Base-by-base conservation (phyloP, 2,888 invertebrate genomes). In the Microctonus aethiopoides region DNA sequence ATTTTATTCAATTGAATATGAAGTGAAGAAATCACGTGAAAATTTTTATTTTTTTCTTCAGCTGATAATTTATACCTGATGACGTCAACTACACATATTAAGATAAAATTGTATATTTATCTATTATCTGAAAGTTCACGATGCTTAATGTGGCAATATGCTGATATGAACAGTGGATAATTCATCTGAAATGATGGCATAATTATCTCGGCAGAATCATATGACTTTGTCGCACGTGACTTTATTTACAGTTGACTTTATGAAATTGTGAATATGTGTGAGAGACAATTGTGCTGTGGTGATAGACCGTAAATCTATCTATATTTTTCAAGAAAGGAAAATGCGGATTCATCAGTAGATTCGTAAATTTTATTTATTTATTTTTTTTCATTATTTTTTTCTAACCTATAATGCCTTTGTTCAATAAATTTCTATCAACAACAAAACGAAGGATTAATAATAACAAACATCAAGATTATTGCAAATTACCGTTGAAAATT, bases 351-450 rank as follows among this genome's bases (percentile, higher is more conserved):
- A 75, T 71, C 76, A 76, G 74, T 72, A 72, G 70, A 69, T 74
- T 74, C 4, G 1, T 36, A 36, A 20, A 6, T 7, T 16, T 4
- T 0, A 46, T 6, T 16, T 5, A 5, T 20, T 16, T 20, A 39
- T 3, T 4, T 3, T n/a, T 46, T 46, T 74, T 11, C 60, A 13
- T 68, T 68, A 20, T 56, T 67, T 36, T 22, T 65, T 71, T 69
- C 77, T 70, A 72, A 73, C 74, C 80, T 85, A 89, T 88, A 87
- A 93, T 93, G 93, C 92, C 92, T 88, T 89, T 93, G 87, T 89
- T 93, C 86, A 92, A 92, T 84, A 93, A 92, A 89, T 87, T 93
- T 79, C 91, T 93, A 87, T 88, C 89, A 81, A 88, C 91, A 74
- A n/a, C 20, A 20, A 20, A 7, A 46, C 86, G 84, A 86, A 92